Conservation (phyloP, 2,797 vertebrate species). For the Paedocypris micromegethes region DNA sequence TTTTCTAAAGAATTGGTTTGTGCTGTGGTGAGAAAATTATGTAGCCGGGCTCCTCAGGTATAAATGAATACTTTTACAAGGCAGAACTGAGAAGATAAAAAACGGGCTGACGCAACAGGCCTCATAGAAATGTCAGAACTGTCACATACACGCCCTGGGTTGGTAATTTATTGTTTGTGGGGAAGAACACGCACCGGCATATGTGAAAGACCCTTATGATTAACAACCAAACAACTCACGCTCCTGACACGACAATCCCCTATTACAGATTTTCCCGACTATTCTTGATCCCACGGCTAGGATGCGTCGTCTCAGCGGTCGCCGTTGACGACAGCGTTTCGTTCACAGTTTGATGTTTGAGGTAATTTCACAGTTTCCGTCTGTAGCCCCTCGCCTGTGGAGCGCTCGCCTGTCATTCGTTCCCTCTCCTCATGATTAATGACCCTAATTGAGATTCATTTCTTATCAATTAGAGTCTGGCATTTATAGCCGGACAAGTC, state of each 20-base stretch:
- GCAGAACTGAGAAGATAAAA: slow-evolving; percentile 1
- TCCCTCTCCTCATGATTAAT: slow-evolving; percentile 64
- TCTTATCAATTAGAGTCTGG: slow-evolving; percentile 65
- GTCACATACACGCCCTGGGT: background rate
- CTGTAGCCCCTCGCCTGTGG: slow-evolving; percentile 57
- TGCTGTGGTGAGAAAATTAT: slow-evolving; percentile 17
- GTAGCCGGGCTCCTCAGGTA: slow-evolving; percentile 18
- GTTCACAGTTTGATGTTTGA: slow-evolving; percentile 43
- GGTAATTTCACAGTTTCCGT: slow-evolving; percentile 66
- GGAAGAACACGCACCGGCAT: background rate
- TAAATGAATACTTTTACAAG: slow-evolving; percentile 28
- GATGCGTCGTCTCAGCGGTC: slow-evolving; percentile 51
- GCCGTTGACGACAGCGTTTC: slow-evolving; percentile 46
- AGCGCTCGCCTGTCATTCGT: slow-evolving; percentile 59
- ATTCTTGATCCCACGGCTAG: slow-evolving; percentile 49
- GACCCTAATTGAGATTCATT: slow-evolving; percentile 66
- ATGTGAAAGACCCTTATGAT: slow-evolving; percentile 11
- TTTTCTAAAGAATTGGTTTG: background rate
- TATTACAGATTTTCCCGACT: slow-evolving; percentile 34
- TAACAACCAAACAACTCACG: slow-evolving; percentile 24
- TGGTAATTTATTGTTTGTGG: background rate
- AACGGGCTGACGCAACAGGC: background rate
- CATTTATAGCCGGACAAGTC: slow-evolving; percentile 64
- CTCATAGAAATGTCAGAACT: slow-evolving; percentile 1
- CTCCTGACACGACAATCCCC: background rate